Evolutionary conservation across 2,888 invertebrate genomes (phyloP).

Genomic region (Cephus runcator): DNA sequence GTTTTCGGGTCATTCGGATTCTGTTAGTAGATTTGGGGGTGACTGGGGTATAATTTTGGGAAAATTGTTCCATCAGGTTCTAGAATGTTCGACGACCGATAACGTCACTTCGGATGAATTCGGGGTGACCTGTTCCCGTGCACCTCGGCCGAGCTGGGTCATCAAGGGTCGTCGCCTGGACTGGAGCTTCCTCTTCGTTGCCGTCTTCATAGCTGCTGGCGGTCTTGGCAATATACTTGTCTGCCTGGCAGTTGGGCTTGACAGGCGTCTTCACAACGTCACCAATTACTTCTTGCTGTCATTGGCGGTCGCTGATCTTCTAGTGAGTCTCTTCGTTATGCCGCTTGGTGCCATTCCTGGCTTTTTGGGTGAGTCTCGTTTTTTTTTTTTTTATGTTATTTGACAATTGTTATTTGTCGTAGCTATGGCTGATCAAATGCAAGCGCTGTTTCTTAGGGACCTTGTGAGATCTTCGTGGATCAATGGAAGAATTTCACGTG

Average conservation of each 20-base stretch:
- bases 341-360: slow-evolving; percentile 94
- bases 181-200: slow-evolving; percentile 87
- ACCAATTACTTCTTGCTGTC: slow-evolving; percentile 96
- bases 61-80: slow-evolving; percentile 30
- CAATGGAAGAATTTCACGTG: too few species aligned
- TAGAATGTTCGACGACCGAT: slow-evolving; percentile 42
- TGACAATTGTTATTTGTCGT: not conserved
- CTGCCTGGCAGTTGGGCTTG: slow-evolving; percentile 91
- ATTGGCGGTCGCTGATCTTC: slow-evolving; percentile 90
- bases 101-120: slow-evolving; percentile 38
- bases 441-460: too few species aligned
- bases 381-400: not conserved
- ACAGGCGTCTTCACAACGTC: slow-evolving; percentile 90
- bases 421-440: not conserved
- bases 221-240: slow-evolving; percentile 93
- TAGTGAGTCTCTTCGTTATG: slow-evolving; percentile 96
- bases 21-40: too few species aligned
- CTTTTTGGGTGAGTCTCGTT: slow-evolving; percentile 81
- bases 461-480: too few species aligned
- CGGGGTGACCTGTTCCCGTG: slow-evolving; percentile 39
- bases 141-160: slow-evolving; percentile 27
- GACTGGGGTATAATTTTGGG: too few species aligned
- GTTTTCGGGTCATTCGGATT: too few species aligned
- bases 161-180: slow-evolving; percentile 64
- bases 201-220: slow-evolving; percentile 87